Percentiles rank a stretch among this genome's conserved stretches.
phyloP scores from a whole-genome alignment of 2,113 vertebrate genomes.

The Fregata magnificens region DNA sequence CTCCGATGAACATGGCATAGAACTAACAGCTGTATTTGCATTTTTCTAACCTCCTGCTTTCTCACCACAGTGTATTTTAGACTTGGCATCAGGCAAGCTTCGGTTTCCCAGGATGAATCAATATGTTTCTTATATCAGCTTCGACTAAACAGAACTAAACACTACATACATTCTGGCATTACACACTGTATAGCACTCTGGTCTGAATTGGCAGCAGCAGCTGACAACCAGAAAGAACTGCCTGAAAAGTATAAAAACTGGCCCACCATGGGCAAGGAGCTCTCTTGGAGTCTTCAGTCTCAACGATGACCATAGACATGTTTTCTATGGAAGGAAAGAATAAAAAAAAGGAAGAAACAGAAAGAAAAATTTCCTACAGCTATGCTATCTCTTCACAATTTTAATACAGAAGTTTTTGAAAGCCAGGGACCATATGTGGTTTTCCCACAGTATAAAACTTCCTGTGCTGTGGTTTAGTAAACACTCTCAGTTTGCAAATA shows the following conservation, averaged over 20 bases:
- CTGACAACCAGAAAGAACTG: neutral
- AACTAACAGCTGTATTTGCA: neutral
- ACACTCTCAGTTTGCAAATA: neutral
- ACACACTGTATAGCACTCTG: neutral
- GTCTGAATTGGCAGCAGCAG: neutral
- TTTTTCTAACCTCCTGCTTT: neutral
- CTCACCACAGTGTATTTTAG: neutral
- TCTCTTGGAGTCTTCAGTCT: neutral
- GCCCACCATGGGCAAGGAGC: neutral
- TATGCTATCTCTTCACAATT: neutral
- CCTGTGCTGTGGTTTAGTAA: neutral
- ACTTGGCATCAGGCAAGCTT: neutral
- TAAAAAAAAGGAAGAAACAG: neutral
- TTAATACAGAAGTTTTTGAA: neutral
- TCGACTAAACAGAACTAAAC: neutral
- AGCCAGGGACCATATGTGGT: neutral
- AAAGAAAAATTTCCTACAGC: neutral
- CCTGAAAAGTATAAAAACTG: neutral
- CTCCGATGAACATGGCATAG: neutral
- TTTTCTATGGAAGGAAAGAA: neutral
- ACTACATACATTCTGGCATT: too few species aligned
- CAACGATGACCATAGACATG: neutral
- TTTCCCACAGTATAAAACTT: neutral
- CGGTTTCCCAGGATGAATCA: neutral
- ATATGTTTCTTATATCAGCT: neutral